Evolutionary conservation across 2,888 invertebrate genomes (phyloP).

Genomic region (Hirtodrosophila duncani): DNA sequence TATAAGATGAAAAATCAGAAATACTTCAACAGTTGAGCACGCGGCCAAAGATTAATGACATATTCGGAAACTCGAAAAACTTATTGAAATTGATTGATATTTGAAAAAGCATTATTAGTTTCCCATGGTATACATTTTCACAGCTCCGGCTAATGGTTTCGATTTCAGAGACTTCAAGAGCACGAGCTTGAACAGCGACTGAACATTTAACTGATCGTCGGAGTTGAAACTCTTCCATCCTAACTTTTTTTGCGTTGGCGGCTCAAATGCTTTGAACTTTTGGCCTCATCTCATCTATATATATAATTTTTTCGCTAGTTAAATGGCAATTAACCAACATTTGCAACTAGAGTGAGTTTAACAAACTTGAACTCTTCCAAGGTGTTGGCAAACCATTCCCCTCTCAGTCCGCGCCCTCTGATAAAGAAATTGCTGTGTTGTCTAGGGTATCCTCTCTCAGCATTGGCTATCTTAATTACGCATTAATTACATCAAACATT

Average conservation of each 20-base stretch:
- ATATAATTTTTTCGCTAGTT: conserved; percentile 1
- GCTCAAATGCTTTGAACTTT: conserved; percentile 55
- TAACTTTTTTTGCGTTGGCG: conserved; percentile 72
- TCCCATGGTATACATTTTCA: conserved; percentile 62
- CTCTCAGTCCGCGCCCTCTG: too few species aligned
- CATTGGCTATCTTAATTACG: conserved; percentile 69
- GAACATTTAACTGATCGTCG: neutral
- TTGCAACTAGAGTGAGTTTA: too few species aligned
- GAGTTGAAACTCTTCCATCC: conserved; percentile 31
- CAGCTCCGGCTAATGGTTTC: conserved; percentile 33
- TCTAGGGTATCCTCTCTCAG: conserved; percentile 5
- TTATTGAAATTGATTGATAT: conserved; percentile 68
- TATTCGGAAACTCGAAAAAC: conserved; percentile 15
- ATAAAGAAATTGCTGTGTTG: too few species aligned
- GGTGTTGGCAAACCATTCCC: too few species aligned
- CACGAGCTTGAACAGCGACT: too few species aligned
- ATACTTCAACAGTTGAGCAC: conserved; percentile 67
- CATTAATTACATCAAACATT: conserved; percentile 74
- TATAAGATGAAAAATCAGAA: too few species aligned
- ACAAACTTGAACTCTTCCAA: too few species aligned
- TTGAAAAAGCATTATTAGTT: conserved; percentile 60
- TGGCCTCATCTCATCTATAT: neutral
- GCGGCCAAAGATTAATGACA: conserved; percentile 67
- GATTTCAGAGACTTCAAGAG: conserved; percentile 11
- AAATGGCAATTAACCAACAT: conserved; percentile 22